These are phyloP conservation scores for Chelonoidis abingdonii DNA, from an alignment of 2,113 vertebrate species.

Conservation along the genomic window DNA sequence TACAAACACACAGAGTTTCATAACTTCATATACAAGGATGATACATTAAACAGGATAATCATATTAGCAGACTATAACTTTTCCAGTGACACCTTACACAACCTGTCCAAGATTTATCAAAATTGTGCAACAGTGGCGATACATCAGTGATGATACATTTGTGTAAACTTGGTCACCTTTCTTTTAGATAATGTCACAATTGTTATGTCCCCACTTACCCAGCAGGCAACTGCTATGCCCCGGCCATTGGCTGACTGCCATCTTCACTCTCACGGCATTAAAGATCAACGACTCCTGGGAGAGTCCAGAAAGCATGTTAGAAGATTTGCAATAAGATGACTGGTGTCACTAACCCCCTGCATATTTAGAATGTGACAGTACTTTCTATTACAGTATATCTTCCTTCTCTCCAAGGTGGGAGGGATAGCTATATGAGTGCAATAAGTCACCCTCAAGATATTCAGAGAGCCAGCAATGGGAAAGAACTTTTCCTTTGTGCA, in stretches of 20 bases:
- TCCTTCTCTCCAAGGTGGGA: neutral
- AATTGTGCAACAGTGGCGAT: too few relatives aligned
- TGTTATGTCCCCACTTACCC: too few relatives aligned
- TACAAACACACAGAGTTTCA: neutral
- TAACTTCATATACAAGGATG: neutral
- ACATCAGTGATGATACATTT: too few relatives aligned
- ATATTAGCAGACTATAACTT: neutral
- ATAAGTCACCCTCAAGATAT: neutral
- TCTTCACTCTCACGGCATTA: conserved; percentile 12
- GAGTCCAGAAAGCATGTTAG: neutral
- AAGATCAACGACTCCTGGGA: neutral
- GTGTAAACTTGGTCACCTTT: too few relatives aligned
- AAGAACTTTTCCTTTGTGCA: neutral
- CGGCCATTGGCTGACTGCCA: fast-evolving
- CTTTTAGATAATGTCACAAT: too few relatives aligned
- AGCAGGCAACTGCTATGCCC: neutral
- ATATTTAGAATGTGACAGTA: neutral
- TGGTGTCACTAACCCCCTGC: neutral
- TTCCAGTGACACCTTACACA: neutral
- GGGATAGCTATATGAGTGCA: neutral
- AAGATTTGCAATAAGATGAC: fast-evolving
- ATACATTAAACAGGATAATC: neutral
- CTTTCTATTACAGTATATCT: neutral
- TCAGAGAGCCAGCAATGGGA: neutral
- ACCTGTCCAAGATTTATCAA: neutral